Evolutionary conservation across 2,797 vertebrate species (phyloP).

Genomic region (Astyanax mexicanus): DNA sequence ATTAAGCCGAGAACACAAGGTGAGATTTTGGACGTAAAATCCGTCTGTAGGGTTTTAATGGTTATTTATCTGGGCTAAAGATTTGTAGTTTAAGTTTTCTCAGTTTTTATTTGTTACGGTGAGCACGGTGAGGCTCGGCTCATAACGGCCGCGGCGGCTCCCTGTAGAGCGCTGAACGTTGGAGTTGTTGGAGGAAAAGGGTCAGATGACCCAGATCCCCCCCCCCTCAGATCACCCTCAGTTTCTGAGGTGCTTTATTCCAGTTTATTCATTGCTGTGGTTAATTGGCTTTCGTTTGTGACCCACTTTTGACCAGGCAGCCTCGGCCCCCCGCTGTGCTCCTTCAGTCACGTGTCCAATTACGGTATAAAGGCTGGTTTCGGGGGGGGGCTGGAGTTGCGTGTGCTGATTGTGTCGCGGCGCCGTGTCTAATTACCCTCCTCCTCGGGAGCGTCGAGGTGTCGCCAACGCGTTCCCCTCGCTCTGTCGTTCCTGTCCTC

Average conservation of each 20-base stretch:
- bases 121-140: too few species aligned
- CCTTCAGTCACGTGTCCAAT: conserved; percentile 63
- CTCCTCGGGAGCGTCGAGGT: conserved; percentile 63
- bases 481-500: conserved; percentile 59
- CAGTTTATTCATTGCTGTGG: conserved; percentile 54
- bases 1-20: too few species aligned
- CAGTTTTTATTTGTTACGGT: too few species aligned
- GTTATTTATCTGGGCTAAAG: too few species aligned
- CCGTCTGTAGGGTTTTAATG: too few species aligned
- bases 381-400: conserved; percentile 43
- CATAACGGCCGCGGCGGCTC: not conserved
- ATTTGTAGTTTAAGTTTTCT: too few species aligned
- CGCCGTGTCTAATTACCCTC: conserved; percentile 61
- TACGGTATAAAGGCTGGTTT: conserved; percentile 49
- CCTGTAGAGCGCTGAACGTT: not conserved
- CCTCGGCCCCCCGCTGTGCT: conserved; percentile 58
- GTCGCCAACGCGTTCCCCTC: conserved; percentile 65
- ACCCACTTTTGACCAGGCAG: conserved; percentile 68
- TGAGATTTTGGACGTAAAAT: too few species aligned
- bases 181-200: conserved; percentile 1
- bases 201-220: conserved; percentile 47
- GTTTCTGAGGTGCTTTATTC: conserved; percentile 46
- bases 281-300: conserved; percentile 66
- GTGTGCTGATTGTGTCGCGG: conserved; percentile 60
- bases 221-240: conserved; percentile 13